A percentile compares a stretch with the other conserved stretches of the same genome.
These are phyloP conservation scores for Choreutis nemorana DNA, from an alignment of 2,888 invertebrate genomes.

Conservation along the genomic window DNA sequence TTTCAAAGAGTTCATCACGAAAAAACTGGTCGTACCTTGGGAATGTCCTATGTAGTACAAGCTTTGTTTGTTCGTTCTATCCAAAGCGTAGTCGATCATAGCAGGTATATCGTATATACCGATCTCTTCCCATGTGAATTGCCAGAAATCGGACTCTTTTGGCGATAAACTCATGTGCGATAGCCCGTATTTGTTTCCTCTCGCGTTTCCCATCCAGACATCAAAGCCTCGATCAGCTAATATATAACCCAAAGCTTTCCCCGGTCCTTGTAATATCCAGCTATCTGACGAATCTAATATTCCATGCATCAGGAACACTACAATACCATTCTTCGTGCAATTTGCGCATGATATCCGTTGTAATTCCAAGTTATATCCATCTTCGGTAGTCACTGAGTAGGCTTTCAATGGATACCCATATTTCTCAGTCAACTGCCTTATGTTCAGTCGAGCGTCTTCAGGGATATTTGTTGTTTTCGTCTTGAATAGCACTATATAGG, in stretches of 20 bases:
- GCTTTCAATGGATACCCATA: slow-evolving; percentile 31
- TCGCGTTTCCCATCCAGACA: slow-evolving; percentile 84
- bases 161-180: slow-evolving; percentile 44
- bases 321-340: slow-evolving; percentile 20
- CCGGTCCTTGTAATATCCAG: slow-evolving; percentile 74
- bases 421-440: slow-evolving; percentile 24
- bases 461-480: slow-evolving; percentile 7
- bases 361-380: slow-evolving; percentile 34
- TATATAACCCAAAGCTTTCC: slow-evolving; percentile 68
- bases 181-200: slow-evolving; percentile 78
- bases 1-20: slow-evolving; percentile 57
- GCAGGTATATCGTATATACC: slow-evolving; percentile 76
- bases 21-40: slow-evolving; percentile 69
- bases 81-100: slow-evolving; percentile 70
- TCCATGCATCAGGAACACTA: slow-evolving; percentile 81
- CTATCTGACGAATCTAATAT: slow-evolving; percentile 75
- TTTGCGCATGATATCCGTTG: slow-evolving; percentile 28
- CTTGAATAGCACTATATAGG: slow-evolving; percentile 9
- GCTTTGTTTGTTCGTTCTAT: slow-evolving; percentile 46
- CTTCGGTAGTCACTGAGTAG: slow-evolving; percentile 32
- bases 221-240: slow-evolving; percentile 73
- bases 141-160: slow-evolving; percentile 30
- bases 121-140: slow-evolving; percentile 76
- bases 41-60: slow-evolving; percentile 77
- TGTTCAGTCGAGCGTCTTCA: slow-evolving; percentile 28